These are phyloP conservation scores for Rhinoderma darwinii DNA, from an alignment of 2,113 vertebrate species.

Conservation along the genomic window DNA sequence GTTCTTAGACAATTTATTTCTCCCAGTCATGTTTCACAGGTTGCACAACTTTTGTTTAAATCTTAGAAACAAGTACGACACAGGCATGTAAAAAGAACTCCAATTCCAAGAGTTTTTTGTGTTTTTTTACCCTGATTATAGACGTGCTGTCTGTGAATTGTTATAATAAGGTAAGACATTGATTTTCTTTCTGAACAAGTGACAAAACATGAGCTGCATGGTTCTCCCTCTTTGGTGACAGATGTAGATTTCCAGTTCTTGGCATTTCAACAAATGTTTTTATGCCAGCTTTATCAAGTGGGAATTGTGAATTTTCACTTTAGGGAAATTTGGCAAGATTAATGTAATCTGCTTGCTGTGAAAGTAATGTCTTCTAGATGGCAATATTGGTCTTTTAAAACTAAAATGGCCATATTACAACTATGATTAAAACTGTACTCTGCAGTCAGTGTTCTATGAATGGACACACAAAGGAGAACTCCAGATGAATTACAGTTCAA, in stretches of 20 bases:
- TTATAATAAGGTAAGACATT: conserved; percentile 46
- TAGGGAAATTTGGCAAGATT: conserved; percentile 53
- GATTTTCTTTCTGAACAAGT: conserved; percentile 49
- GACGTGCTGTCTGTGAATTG: conserved; percentile 41
- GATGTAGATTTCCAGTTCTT: conserved; percentile 53
- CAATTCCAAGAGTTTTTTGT: conserved; percentile 8
- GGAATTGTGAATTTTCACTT: conserved; percentile 57
- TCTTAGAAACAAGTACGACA: background rate
- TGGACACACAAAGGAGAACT: background rate
- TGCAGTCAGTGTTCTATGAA: background rate
- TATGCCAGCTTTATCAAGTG: conserved; percentile 55
- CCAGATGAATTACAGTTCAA: background rate
- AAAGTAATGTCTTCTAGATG: conserved; percentile 50
- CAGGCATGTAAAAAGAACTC: background rate
- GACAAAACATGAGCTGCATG: conserved; percentile 50
- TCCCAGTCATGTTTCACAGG: background rate
- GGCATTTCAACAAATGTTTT: conserved; percentile 48
- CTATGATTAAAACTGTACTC: background rate
- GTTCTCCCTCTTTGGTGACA: conserved; percentile 47
- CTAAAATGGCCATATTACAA: conserved; percentile 18
- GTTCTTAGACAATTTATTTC: background rate
- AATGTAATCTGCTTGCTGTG: conserved; percentile 39
- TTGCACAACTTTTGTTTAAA: background rate
- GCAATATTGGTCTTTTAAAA: conserved; percentile 53
- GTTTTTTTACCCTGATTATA: background rate